Conservation (phyloP, 2,888 invertebrate genomes). For the Drosophila robusta region DNA sequence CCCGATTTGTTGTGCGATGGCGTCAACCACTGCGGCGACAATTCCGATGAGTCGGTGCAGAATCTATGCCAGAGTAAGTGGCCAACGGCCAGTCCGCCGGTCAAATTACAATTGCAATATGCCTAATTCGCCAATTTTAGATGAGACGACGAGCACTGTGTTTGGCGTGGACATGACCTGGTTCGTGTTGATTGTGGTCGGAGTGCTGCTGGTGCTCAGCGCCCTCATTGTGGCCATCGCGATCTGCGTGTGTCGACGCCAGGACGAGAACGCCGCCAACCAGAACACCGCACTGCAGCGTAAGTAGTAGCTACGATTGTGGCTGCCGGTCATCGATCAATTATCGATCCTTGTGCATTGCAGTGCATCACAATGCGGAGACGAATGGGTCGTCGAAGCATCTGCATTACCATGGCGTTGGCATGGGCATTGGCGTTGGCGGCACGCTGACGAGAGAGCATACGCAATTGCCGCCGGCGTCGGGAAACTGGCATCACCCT, state of each 20-base stretch:
- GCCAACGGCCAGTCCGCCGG: neutral
- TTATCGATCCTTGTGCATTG: conserved; percentile 1
- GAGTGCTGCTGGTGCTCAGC: conserved; percentile 89
- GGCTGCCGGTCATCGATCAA: neutral
- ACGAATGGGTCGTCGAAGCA: conserved; percentile 89
- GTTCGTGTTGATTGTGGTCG: conserved; percentile 91
- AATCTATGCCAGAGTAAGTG: conserved; percentile 94
- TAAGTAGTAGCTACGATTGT: conserved; percentile 58
- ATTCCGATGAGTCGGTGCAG: conserved; percentile 95
- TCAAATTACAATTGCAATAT: too few species aligned
- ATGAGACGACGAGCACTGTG: conserved; percentile 88
- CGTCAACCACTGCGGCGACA: conserved; percentile 97
- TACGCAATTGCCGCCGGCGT: conserved; percentile 87
- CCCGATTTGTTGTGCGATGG: conserved; percentile 96
- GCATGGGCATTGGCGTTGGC: conserved; percentile 71
- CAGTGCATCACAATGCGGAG: conserved; percentile 86
- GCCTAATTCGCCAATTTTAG: conserved; percentile 77
- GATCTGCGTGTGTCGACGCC: conserved; percentile 91
- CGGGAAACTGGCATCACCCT: conserved; percentile 99
- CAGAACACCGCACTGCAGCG: conserved; percentile 86
- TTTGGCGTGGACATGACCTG: conserved; percentile 91
- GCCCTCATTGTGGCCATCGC: conserved; percentile 89
- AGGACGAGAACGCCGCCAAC: conserved; percentile 76
- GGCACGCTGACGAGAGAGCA: conserved; percentile 87
- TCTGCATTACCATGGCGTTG: conserved; percentile 85